phyloP scores from a whole-genome alignment of 2,888 invertebrate genomes.

The Polia nebulosa region DNA sequence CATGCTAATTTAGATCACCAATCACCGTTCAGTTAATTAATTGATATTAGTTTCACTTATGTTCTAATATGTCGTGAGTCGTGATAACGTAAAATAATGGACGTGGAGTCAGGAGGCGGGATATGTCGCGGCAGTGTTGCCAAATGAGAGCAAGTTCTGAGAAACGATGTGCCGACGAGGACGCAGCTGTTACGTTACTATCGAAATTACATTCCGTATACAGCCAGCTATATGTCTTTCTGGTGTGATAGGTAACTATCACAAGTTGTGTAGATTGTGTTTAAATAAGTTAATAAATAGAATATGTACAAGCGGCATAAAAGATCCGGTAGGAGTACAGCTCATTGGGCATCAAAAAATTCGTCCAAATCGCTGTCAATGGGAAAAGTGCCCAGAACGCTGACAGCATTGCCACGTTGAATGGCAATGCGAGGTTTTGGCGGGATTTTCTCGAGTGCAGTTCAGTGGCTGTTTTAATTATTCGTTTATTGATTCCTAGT shows the following conservation, averaged over 20 bases:
- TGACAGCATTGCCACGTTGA: too few relatives aligned
- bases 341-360: too few relatives aligned
- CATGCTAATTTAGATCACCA: constrained; percentile 55
- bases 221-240: constrained; percentile 14
- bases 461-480: too few relatives aligned
- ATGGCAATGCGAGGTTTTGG: too few relatives aligned
- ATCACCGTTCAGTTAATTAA: constrained; percentile 52
- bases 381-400: too few relatives aligned
- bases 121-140: constrained; percentile 54
- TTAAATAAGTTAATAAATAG: neutral
- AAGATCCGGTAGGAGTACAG: too few relatives aligned
- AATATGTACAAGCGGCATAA: too few relatives aligned
- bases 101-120: constrained; percentile 46
- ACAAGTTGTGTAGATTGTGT: neutral
- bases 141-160: constrained; percentile 65
- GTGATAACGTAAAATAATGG: constrained; percentile 52
- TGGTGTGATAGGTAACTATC: constrained; percentile 32
- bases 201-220: constrained; percentile 55
- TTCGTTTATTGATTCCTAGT: too few relatives aligned
- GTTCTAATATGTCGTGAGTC: constrained; percentile 58
- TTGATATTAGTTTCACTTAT: constrained; percentile 54
- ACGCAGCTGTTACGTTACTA: constrained; percentile 60
- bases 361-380: too few relatives aligned
- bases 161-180: constrained; percentile 53
- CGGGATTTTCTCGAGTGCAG: too few relatives aligned